phyloP scores from a whole-genome alignment of 2,113 vertebrate species.

The Platycercus adscitus region DNA sequence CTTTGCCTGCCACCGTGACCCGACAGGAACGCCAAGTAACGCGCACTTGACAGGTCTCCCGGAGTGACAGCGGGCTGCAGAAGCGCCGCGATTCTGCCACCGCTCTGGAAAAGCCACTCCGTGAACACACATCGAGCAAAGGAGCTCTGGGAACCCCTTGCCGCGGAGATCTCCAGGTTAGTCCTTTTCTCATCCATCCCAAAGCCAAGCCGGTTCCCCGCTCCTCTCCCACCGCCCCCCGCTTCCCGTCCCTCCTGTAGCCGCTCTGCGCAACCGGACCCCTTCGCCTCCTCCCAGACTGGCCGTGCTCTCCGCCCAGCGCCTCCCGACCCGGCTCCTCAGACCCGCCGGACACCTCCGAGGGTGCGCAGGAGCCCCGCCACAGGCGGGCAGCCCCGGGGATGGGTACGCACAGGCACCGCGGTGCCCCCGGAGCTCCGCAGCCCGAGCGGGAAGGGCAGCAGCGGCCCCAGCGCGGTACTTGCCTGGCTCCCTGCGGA shows the following conservation, averaged over 20 bases:
- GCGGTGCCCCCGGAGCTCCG: no score
- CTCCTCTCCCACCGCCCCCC: background rate
- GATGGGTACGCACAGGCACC: background rate
- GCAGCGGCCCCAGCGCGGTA: background rate
- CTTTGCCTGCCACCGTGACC: background rate
- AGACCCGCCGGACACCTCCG: no score
- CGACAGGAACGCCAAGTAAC: accelerated
- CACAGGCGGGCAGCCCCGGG: background rate
- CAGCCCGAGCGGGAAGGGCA: background rate
- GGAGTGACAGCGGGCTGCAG: accelerated
- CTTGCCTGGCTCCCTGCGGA: constrained; percentile 53
- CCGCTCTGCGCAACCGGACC: no score
- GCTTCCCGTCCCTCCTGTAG: background rate
- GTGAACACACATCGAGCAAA: accelerated
- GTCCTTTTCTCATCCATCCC: background rate
- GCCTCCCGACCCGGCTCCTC: background rate
- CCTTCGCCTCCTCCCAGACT: background rate
- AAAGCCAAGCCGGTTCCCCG: background rate
- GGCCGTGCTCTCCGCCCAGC: background rate
- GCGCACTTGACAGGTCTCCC: background rate
- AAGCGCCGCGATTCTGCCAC: background rate
- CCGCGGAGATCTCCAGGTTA: accelerated
- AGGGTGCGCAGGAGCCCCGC: background rate
- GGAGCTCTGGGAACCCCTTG: accelerated
- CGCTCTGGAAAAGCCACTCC: background rate